These are phyloP conservation scores for Syngnathus typhle DNA, from an alignment of 2,113 vertebrate species.

Conservation along the genomic window DNA sequence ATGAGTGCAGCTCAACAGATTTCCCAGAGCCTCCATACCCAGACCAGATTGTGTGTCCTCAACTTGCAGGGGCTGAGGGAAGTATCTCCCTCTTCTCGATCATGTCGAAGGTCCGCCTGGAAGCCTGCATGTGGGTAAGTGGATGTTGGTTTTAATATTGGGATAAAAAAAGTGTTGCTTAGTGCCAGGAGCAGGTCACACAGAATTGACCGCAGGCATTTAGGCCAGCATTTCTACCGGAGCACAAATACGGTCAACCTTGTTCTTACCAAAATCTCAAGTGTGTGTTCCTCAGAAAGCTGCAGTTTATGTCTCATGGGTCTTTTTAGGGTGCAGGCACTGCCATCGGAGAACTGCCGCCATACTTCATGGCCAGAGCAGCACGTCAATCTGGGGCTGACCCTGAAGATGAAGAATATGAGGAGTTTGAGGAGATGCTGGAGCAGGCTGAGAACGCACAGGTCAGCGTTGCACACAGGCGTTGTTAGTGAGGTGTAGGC, in stretches of 20 bases:
- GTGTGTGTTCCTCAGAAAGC: background rate
- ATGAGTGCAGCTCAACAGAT: constrained; percentile 93
- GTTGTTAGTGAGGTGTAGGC: background rate
- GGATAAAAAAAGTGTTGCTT: constrained; percentile 6
- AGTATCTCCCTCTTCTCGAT: constrained; percentile 88
- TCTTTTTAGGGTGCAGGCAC: constrained; percentile 86
- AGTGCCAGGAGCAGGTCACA: background rate
- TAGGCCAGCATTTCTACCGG: background rate
- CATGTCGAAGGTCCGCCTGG: constrained; percentile 97
- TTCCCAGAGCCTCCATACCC: constrained; percentile 98
- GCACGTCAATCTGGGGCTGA: constrained; percentile 92
- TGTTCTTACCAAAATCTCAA: background rate
- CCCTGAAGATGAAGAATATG: constrained; percentile 96
- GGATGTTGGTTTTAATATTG: background rate
- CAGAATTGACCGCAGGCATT: background rate
- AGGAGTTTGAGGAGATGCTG: constrained; percentile 99
- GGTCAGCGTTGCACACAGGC: constrained; percentile 65
- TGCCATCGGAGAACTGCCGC: constrained; percentile 95
- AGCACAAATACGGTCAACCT: background rate
- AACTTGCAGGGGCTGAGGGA: constrained; percentile 66
- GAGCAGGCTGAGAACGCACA: constrained; percentile 87
- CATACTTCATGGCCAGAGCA: constrained; percentile 96
- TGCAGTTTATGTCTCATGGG: background rate
- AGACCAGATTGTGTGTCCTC: constrained; percentile 89
- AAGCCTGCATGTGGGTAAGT: constrained; percentile 99